Conservation (phyloP, 2,113 vertebrate genomes). For the Lontra canadensis region DNA sequence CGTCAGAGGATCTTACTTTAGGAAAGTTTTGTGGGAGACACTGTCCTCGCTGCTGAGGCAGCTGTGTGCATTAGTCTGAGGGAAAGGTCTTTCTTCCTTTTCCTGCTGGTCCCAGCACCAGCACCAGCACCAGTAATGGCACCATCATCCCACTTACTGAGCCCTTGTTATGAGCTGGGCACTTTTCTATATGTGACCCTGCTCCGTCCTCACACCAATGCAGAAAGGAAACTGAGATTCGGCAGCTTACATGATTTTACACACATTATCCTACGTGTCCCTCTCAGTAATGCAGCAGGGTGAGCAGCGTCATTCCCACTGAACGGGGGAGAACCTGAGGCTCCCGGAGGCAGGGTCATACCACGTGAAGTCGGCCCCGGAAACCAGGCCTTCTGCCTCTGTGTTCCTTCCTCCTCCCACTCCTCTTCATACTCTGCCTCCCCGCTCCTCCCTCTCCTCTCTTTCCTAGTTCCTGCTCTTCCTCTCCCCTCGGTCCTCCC, state of each 20-base stretch:
- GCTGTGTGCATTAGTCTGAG: not conserved
- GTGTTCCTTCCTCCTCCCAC: not conserved
- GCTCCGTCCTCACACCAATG: not conserved
- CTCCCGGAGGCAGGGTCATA: not conserved
- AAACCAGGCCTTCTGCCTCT: not conserved
- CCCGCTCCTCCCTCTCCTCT: not conserved
- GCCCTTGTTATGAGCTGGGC: rapidly evolving
- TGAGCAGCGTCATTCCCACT: not conserved
- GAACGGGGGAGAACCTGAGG: not conserved
- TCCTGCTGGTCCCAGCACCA: not conserved
- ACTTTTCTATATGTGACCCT: not conserved
- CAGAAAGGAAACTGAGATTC: not conserved
- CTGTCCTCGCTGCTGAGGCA: not conserved
- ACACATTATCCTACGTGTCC: rapidly evolving
- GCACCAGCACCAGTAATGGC: not conserved
- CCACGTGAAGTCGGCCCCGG: rapidly evolving
- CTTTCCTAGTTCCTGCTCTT: too few species aligned
- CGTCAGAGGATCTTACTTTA: not conserved
- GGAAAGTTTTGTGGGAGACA: not conserved
- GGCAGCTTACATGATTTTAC: rapidly evolving
- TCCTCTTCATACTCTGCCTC: not conserved
- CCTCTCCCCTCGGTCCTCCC: not conserved
- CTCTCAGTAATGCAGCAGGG: not conserved
- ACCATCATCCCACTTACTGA: not conserved
- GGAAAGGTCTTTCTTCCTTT: not conserved